phyloP scores from a whole-genome alignment of 2,888 invertebrate species.

The Seladonia tumulorum region DNA sequence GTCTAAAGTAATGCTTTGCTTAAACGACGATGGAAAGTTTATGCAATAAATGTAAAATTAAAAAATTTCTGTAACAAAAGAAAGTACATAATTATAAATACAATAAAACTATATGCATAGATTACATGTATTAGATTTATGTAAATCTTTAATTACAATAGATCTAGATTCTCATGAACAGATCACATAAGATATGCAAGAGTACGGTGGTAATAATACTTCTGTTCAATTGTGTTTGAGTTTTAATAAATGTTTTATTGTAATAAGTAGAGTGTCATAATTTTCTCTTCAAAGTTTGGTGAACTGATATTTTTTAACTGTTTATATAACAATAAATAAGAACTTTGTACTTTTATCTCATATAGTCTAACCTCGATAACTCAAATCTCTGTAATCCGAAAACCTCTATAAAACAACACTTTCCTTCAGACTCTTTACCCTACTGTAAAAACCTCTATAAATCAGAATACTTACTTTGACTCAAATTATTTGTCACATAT shows the following conservation, averaged over 20 bases:
- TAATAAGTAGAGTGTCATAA: not conserved
- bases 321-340: not conserved
- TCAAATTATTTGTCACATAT: not conserved
- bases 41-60: conserved; percentile 69
- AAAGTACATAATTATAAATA: conserved; percentile 18
- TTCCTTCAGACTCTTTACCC: not conserved
- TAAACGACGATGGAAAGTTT: conserved; percentile 62
- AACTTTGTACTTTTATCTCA: not conserved
- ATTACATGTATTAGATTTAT: not conserved
- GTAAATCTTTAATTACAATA: not conserved
- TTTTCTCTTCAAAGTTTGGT: not conserved
- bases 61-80: conserved; percentile 75
- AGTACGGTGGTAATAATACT: not conserved
- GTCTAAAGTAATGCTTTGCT: conserved; percentile 64
- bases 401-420: not conserved
- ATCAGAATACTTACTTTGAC: too few species aligned
- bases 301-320: not conserved
- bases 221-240: not conserved
- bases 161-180: not conserved
- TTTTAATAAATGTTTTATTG: not conserved
- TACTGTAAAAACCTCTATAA: not conserved
- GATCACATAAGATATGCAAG: not conserved
- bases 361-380: not conserved
- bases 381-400: not conserved
- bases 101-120: not conserved